Evolutionary conservation across 2,113 vertebrate genomes (phyloP), one percentile per base, ranked within the genome.

Genomic region (Pangasianodon gigas): DNA sequence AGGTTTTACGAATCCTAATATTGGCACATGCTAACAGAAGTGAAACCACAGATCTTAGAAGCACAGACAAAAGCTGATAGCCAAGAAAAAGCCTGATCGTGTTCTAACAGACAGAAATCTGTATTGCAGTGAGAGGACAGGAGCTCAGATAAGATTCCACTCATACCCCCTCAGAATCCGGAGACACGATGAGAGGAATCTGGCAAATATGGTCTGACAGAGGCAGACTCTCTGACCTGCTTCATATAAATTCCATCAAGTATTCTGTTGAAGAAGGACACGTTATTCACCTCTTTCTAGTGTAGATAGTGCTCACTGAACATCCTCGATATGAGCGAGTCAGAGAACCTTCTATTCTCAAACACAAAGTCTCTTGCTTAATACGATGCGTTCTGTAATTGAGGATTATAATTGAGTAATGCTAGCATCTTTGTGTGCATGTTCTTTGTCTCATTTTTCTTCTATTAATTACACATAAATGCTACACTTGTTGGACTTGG

Each of bases 81-180:
- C 86, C 88, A 67, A 44, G 19, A 44, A 89, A 90, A 90, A 87
- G 89, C 77, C 91, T 60, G 62, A 48, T 90, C 32, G 92, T 5
- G 90, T 88, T 19, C n/a, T 10, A 8, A 41, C 0, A 48, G 82
- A 87, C 48, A 75, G 94, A 92, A 92, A 93, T 94, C 92, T 19
- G 4, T 77, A 90, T 92, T 93, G 91, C 21, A 84, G 19, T 6
- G 24, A 0, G 89, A 93, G 90, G 92, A 93, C 86, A 54, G 87
- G 44, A 37, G 84, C 60, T 74, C 82, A 92, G 93, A 92, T 95
- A 92, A 93, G 62, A 69, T 67, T 92, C 84, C 85, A 54, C 84
- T 81, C 75, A 75, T 92, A 79, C 86, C 84, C 86, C 88, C 94
- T 92, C 88, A 83, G 14, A 87, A 60, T 37, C 71, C 37, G 32